A percentile compares a stretch with the other conserved stretches of the same genome.
Evolutionary conservation across 2,888 invertebrate species (phyloP).

Genomic region (Pachycephus smyrnensis): DNA sequence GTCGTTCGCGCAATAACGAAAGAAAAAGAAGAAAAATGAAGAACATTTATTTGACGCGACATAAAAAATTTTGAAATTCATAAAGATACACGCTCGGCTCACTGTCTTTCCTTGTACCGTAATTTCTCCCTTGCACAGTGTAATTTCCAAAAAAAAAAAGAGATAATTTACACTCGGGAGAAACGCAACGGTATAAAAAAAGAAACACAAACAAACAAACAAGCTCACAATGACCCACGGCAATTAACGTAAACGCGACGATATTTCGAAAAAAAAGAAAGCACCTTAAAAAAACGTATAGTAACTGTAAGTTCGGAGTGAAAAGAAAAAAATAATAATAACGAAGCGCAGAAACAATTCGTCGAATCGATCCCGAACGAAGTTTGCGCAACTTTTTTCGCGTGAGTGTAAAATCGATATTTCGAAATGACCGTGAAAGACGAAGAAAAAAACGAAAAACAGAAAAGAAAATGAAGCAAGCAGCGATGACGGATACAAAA

Average conservation of each 20-base stretch:
- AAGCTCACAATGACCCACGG: not conserved
- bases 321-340: conserved; percentile 25
- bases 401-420: not conserved
- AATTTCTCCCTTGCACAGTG: conserved; percentile 4
- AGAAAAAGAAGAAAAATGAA: not conserved
- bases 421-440: conserved; percentile 27
- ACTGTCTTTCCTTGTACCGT: not conserved
- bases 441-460: conserved; percentile 26
- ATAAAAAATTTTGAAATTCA: not conserved
- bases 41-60: not conserved
- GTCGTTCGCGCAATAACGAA: not conserved
- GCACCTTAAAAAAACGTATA: not conserved
- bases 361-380: not conserved
- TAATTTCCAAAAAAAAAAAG: conserved; percentile 49
- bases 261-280: not conserved
- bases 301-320: conserved; percentile 1
- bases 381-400: not conserved
- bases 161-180: conserved; percentile 18
- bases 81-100: not conserved
- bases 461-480: conserved; percentile 10
- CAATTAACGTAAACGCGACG: not conserved
- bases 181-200: conserved; percentile 27
- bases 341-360: conserved; percentile 11
- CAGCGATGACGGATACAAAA: conserved; percentile 11
- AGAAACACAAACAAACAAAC: conserved; percentile 15